Conservation (phyloP, 2,888 invertebrate species). For the Mesorhabditis sp. region DNA sequence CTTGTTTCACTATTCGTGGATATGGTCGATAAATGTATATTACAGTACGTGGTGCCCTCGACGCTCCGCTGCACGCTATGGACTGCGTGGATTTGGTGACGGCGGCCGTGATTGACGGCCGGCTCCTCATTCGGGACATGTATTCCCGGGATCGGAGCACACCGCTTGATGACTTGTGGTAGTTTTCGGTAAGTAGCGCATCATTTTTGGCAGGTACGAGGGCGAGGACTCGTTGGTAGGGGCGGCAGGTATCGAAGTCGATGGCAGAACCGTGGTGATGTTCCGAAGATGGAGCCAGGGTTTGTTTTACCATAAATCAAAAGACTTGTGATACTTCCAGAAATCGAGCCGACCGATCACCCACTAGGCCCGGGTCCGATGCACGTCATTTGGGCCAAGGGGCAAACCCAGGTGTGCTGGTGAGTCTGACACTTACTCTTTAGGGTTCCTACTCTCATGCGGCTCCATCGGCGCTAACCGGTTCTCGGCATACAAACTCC, state of each 20-base stretch:
- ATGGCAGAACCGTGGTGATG: constrained; percentile 52
- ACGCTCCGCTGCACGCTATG: constrained; percentile 51
- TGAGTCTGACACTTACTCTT: background rate
- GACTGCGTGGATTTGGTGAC: constrained; percentile 53
- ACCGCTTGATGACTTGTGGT: constrained; percentile 48
- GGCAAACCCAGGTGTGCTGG: constrained; percentile 26
- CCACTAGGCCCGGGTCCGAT: constrained; percentile 50
- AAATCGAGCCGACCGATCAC: constrained; percentile 56
- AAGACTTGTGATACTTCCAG: constrained; percentile 22
- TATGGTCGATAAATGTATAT: background rate
- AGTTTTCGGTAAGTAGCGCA: background rate
- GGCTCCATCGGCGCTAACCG: constrained; percentile 31
- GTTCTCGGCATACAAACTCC: constrained; percentile 22
- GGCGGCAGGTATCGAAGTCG: constrained; percentile 45
- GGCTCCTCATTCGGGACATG: constrained; percentile 45
- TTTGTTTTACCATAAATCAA: constrained; percentile 11
- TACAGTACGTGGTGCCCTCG: constrained; percentile 44
- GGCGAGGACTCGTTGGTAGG: constrained; percentile 52
- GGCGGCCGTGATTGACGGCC: constrained; percentile 39
- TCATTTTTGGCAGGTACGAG: constrained; percentile 32
- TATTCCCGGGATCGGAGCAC: constrained; percentile 54
- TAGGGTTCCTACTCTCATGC: constrained; percentile 27
- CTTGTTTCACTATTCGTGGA: background rate
- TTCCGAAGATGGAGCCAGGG: constrained; percentile 46
- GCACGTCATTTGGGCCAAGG: constrained; percentile 49